Evolutionary conservation across 2,888 invertebrate genomes (phyloP).

Genomic region (Lochmaea capreae): DNA sequence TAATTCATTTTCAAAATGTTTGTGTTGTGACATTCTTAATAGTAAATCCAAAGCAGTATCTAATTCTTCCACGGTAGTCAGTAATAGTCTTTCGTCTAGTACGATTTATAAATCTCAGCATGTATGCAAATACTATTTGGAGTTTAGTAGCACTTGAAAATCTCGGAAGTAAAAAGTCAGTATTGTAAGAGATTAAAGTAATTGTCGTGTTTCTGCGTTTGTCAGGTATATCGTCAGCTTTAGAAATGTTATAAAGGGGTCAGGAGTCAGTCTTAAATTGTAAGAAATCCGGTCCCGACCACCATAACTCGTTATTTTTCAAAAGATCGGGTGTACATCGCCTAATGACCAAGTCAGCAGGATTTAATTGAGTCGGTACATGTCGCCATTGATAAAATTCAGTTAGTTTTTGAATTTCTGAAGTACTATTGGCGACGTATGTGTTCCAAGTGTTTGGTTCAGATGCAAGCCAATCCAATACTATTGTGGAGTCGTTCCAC

Average conservation of each 20-base stretch:
- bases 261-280: not conserved
- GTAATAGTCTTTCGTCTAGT: not conserved
- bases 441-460: not conserved
- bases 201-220: not conserved
- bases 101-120: not conserved
- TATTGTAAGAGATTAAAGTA: not conserved
- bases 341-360: not conserved
- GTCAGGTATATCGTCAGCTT: not conserved
- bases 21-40: too few relatives aligned
- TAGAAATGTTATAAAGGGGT: not conserved
- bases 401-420: not conserved
- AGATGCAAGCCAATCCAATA: not conserved
- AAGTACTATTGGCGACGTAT: not conserved
- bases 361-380: not conserved
- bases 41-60: too few relatives aligned
- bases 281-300: not conserved
- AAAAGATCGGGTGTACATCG: not conserved
- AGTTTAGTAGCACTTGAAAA: not conserved
- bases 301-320: not conserved
- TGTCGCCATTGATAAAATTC: not conserved
- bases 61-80: too few relatives aligned
- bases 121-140: not conserved
- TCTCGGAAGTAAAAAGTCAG: not conserved
- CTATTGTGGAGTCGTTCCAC: not conserved
- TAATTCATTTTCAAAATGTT: too few relatives aligned